Percentiles rank a stretch among this genome's conserved stretches.
phyloP scores from a whole-genome alignment of 2,797 vertebrate genomes.

The Sebastes cheni region DNA sequence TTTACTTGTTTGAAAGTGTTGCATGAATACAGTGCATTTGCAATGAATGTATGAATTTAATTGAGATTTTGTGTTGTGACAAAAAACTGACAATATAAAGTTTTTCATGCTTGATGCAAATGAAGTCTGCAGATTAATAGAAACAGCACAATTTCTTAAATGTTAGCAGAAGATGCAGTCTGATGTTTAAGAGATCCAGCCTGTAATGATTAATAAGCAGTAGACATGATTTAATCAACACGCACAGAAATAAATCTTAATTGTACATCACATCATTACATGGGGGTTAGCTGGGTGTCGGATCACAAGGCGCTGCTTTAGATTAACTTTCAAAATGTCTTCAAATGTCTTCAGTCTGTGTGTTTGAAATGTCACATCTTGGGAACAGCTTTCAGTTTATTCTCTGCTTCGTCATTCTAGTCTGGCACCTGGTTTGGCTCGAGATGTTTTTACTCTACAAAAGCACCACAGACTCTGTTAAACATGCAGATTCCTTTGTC shows the following conservation, averaged over 20 bases:
- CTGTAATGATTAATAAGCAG: not conserved
- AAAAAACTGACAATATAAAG: not conserved
- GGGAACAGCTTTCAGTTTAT: not conserved
- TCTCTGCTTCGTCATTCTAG: not conserved
- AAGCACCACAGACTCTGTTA: not conserved
- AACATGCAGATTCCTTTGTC: conserved; percentile 4
- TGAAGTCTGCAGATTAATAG: not conserved
- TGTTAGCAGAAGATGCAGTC: not conserved
- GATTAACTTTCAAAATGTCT: not conserved
- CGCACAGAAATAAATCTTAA: not conserved
- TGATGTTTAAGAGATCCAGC: not conserved
- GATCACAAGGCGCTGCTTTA: not conserved
- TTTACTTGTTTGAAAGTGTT: conserved; percentile 25
- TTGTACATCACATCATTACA: not conserved
- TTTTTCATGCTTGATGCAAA: not conserved
- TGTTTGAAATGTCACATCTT: not conserved
- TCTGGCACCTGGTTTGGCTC: conserved; percentile 24
- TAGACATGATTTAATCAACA: conserved; percentile 6
- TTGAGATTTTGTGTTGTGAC: conserved; percentile 30
- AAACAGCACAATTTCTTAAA: not conserved
- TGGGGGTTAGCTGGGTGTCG: not conserved
- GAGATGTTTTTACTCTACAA: not conserved
- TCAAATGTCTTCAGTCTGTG: not conserved
- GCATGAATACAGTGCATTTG: conserved; percentile 39
- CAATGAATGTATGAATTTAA: conserved; percentile 53